Evolutionary conservation across 30 jellyfish, hydroid and myxozoan species (phyloP).

Genomic region (Sanderia malayensis): DNA sequence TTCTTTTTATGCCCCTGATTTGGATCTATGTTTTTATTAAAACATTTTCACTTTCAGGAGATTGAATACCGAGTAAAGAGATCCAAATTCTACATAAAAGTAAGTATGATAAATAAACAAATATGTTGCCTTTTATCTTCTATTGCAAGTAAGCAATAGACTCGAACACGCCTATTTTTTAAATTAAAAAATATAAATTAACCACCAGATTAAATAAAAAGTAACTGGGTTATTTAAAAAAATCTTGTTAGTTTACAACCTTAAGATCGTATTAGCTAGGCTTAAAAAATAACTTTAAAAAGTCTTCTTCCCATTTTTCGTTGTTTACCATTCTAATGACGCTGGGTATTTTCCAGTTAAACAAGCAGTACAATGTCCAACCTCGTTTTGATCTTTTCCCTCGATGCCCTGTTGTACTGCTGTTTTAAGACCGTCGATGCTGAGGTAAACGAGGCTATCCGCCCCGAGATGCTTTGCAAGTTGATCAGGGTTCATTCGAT

Average conservation of each 20-base stretch:
- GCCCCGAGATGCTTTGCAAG: constrained; percentile 84
- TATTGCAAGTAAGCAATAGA: background rate
- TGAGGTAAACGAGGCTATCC: constrained; percentile 71
- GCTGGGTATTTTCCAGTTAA: constrained; percentile 87
- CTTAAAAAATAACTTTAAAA: background rate
- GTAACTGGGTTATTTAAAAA: too few relatives aligned
- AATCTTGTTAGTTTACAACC: too few relatives aligned
- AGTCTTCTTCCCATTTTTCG: background rate
- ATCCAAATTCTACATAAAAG: too few relatives aligned
- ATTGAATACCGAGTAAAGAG: too few relatives aligned
- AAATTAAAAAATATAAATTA: too few relatives aligned
- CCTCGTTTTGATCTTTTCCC: constrained; percentile 10
- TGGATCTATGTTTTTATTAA: too few relatives aligned
- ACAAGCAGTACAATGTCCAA: constrained; percentile 88
- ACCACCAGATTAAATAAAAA: too few relatives aligned
- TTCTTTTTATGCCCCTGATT: too few relatives aligned
- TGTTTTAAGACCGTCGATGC: constrained; percentile 70
- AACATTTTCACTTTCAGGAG: too few relatives aligned
- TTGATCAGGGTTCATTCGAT: constrained; percentile 52
- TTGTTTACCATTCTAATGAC: constrained; percentile 68
- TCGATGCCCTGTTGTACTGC: constrained; percentile 58
- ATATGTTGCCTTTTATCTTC: too few relatives aligned
- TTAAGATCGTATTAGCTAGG: too few relatives aligned
- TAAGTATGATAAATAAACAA: too few relatives aligned
- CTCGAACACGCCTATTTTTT: background rate